Conservation (phyloP, 2,797 vertebrate genomes). For the Pyrocephalus nanus region DNA sequence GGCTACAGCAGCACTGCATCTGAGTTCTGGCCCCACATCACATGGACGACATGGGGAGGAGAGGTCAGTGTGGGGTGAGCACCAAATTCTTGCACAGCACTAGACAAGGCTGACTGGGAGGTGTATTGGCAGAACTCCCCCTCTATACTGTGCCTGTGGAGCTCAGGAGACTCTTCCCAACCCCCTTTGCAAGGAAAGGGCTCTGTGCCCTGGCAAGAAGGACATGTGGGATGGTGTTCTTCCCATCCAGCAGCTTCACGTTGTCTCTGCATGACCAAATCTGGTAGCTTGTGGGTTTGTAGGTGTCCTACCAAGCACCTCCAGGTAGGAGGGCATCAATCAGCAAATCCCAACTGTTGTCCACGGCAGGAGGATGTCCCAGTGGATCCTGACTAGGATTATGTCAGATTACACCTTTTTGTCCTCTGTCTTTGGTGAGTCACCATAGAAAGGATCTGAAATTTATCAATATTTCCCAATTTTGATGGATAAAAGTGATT, state of each 20-base stretch:
- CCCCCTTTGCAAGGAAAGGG: neutral
- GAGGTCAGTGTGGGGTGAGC: accelerated
- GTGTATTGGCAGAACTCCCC: neutral
- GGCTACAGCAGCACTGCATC: neutral
- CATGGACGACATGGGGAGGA: neutral
- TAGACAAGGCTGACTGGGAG: neutral
- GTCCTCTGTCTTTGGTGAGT: neutral
- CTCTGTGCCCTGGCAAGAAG: neutral
- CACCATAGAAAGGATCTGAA: accelerated
- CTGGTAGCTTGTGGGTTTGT: neutral
- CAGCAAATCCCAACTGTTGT: neutral
- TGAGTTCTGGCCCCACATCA: accelerated
- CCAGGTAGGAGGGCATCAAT: neutral
- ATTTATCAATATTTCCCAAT: neutral
- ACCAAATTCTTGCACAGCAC: neutral
- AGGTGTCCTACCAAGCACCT: neutral
- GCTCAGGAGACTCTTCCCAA: neutral
- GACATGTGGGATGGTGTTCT: neutral
- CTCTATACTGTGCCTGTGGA: accelerated
- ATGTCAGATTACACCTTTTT: neutral
- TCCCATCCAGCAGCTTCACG: accelerated
- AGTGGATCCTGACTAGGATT: neutral
- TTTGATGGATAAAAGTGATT: neutral
- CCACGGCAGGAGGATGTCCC: neutral
- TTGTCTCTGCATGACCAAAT: neutral